These are phyloP conservation scores for Haplochromis vanheusdeni DNA, from an alignment of 2,113 vertebrate genomes.

Conservation along the genomic window DNA sequence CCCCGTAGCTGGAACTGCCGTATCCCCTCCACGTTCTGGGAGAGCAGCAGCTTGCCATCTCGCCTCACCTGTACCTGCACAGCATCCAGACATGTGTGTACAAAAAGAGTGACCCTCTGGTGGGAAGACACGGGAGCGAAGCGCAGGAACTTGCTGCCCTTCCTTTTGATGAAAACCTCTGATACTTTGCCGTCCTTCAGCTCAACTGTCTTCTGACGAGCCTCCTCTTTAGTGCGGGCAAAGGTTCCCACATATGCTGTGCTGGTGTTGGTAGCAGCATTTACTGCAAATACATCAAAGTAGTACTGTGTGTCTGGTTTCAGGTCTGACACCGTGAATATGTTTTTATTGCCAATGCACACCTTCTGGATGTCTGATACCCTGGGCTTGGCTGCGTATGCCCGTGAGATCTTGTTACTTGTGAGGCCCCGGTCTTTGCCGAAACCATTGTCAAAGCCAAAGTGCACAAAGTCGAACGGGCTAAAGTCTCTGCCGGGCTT, in stretches of 20 bases:
- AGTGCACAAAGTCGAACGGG: conserved; percentile 93
- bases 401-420: conserved; percentile 74
- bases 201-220: conserved; percentile 86
- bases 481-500: conserved; percentile 93
- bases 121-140: conserved; percentile 94
- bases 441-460: conserved; percentile 83
- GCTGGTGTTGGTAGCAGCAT: conserved; percentile 85
- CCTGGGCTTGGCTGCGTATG: conserved; percentile 66
- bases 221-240: conserved; percentile 91
- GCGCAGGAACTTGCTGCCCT: conserved; percentile 84
- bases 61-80: conserved; percentile 89
- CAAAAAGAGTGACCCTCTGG: conserved; percentile 85
- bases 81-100: conserved; percentile 87
- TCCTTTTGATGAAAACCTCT: conserved; percentile 89
- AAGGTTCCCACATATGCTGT: conserved; percentile 93
- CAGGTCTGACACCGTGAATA: conserved; percentile 90
- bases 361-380: conserved; percentile 81
- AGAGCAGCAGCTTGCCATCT: conserved; percentile 88
- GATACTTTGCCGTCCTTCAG: conserved; percentile 91
- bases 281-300: conserved; percentile 93
- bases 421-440: conserved; percentile 75
- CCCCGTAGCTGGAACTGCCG: conserved; percentile 90
- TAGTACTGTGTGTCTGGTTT: conserved; percentile 95
- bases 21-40: conserved; percentile 86
- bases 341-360: conserved; percentile 92